Conservation (phyloP, 2,888 invertebrate genomes). For the Hyalella azteca region DNA sequence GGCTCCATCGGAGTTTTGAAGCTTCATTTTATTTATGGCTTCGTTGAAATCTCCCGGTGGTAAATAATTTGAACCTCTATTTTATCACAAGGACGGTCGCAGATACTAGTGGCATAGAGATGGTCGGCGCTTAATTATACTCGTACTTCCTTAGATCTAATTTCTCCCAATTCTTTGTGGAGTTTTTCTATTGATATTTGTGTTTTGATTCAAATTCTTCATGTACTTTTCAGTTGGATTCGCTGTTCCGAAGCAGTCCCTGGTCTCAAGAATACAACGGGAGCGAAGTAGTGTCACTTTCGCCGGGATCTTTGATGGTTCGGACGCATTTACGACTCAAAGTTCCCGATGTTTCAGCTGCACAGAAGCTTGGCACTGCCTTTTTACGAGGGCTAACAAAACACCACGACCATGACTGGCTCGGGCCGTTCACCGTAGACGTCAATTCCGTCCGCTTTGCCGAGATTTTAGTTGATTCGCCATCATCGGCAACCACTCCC, state of each 20-base stretch:
- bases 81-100: too few relatives aligned
- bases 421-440: conserved; percentile 62
- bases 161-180: background rate
- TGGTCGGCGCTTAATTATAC: background rate
- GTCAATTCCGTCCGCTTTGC: conserved; percentile 62
- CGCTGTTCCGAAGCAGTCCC: conserved; percentile 59
- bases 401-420: conserved; percentile 61
- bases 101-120: too few relatives aligned
- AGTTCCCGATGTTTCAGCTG: conserved; percentile 60
- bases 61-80: too few relatives aligned
- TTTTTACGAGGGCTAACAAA: conserved; percentile 62
- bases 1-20: too few relatives aligned
- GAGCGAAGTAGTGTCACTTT: conserved; percentile 55
- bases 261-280: conserved; percentile 60
- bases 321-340: conserved; percentile 60
- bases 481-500: conserved; percentile 43
- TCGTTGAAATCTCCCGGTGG: too few relatives aligned
- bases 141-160: background rate
- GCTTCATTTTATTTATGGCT: too few relatives aligned
- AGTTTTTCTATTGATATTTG: background rate
- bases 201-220: background rate
- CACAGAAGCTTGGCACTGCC: conserved; percentile 62
- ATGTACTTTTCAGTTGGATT: conserved; percentile 59
- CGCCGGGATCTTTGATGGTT: conserved; percentile 59
- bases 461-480: conserved; percentile 52